phyloP scores from a whole-genome alignment of 2,113 vertebrate species.

The Apeltes quadracus region DNA sequence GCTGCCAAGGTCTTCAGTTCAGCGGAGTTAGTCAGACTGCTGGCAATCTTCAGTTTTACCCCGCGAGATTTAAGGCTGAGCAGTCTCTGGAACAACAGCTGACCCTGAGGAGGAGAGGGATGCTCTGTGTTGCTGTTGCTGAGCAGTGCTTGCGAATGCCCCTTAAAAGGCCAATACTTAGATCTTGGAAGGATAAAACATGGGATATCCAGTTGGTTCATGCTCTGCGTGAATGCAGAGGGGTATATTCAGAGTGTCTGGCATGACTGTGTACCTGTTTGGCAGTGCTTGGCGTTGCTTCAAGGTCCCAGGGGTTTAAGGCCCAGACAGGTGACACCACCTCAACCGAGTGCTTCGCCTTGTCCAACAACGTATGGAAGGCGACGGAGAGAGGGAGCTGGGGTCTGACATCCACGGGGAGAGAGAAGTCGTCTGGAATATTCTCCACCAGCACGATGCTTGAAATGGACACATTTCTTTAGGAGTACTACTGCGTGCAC shows the following conservation, averaged over 20 bases:
- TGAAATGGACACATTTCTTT: conserved; percentile 33
- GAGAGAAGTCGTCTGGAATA: conserved; percentile 87
- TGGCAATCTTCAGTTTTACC: conserved; percentile 77
- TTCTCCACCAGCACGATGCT: conserved; percentile 92
- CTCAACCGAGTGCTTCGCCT: conserved; percentile 88
- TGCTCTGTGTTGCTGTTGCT: conserved; percentile 20
- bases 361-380: conserved; percentile 88
- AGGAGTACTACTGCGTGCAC: no score
- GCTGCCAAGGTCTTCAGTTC: conserved; percentile 72
- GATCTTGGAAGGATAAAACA: conserved; percentile 28
- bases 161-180: conserved; percentile 18
- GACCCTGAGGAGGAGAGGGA: conserved; percentile 69
- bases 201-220: conserved; percentile 23
- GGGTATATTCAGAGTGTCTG: neutral
- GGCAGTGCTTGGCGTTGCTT: conserved; percentile 78
- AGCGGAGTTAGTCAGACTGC: conserved; percentile 66
- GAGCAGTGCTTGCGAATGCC: conserved; percentile 2
- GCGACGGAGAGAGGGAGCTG: conserved; percentile 87
- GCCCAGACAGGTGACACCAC: conserved; percentile 92
- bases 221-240: neutral
- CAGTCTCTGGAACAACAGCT: conserved; percentile 76
- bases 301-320: conserved; percentile 74
- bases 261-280: conserved; percentile 82
- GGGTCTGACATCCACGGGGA: conserved; percentile 80
- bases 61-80: conserved; percentile 71